These are phyloP conservation scores for Folsomia candida DNA, from an alignment of 2,888 invertebrate genomes.

Conservation along the genomic window DNA sequence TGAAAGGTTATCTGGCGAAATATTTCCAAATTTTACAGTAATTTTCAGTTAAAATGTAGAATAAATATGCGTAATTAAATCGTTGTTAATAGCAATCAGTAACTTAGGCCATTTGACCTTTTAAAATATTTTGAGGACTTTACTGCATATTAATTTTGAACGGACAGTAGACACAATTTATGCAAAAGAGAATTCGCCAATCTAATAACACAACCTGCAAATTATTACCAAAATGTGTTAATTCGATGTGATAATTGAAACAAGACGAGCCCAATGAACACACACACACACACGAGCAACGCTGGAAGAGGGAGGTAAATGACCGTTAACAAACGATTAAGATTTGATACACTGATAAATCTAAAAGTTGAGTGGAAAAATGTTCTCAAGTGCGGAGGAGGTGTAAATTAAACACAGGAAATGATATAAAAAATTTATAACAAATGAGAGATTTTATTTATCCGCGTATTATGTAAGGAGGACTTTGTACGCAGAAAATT, in stretches of 20 bases:
- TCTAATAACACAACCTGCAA: neutral
- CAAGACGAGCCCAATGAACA: neutral
- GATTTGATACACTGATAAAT: conserved; percentile 2
- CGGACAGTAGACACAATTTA: neutral
- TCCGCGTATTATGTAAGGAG: too few relatives aligned
- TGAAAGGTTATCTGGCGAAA: too few relatives aligned
- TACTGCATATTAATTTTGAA: too few relatives aligned
- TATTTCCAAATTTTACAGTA: too few relatives aligned
- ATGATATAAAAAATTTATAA: neutral
- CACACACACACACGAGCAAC: neutral
- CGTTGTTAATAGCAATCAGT: too few relatives aligned
- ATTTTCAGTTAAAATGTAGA: too few relatives aligned
- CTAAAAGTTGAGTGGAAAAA: neutral
- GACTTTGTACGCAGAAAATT: too few relatives aligned
- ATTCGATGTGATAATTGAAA: neutral
- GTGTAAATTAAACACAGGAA: neutral
- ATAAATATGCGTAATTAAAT: too few relatives aligned
- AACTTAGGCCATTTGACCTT: too few relatives aligned
- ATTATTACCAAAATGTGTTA: neutral
- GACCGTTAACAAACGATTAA: neutral
- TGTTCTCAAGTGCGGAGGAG: neutral
- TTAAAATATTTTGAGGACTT: too few relatives aligned
- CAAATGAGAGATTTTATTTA: neutral
- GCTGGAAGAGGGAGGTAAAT: neutral
- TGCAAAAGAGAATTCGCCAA: neutral